phyloP scores from a whole-genome alignment of 2,888 invertebrate genomes.

The Pterostichus niger region DNA sequence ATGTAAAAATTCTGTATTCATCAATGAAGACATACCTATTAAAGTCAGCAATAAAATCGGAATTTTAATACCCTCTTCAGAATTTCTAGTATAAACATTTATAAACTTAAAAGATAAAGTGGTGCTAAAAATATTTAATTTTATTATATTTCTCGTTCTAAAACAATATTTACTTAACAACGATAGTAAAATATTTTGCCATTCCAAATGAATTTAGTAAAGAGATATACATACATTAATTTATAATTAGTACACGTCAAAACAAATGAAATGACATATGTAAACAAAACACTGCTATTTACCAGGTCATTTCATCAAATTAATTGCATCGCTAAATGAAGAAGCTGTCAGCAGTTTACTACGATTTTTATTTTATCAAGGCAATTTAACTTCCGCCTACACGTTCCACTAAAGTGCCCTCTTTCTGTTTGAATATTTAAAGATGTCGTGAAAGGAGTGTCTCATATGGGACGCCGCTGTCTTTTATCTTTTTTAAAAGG shows the following conservation, averaged over 20 bases:
- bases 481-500: conserved; percentile 32
- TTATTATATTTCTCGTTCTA: conserved; percentile 23
- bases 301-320: conserved; percentile 38
- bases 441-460: neutral
- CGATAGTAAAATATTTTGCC: conserved; percentile 42
- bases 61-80: conserved; percentile 25
- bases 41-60: conserved; percentile 1
- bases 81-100: conserved; percentile 30
- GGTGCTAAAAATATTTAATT: conserved; percentile 37
- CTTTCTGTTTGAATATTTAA: neutral
- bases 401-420: neutral
- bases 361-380: conserved; percentile 22
- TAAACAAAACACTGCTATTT: conserved; percentile 46
- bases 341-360: conserved; percentile 32
- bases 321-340: conserved; percentile 44
- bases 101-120: conserved; percentile 6
- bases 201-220: conserved; percentile 29
- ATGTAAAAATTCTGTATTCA: too few relatives aligned
- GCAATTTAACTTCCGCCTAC: conserved; percentile 11
- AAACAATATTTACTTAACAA: conserved; percentile 30
- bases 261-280: conserved; percentile 49
- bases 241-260: conserved; percentile 46
- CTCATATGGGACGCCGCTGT: conserved; percentile 20
- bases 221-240: conserved; percentile 45
- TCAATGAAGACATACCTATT: neutral